Base-by-base conservation (phyloP, 2,888 invertebrate genomes). In the Stegophylla sp. region DNA sequence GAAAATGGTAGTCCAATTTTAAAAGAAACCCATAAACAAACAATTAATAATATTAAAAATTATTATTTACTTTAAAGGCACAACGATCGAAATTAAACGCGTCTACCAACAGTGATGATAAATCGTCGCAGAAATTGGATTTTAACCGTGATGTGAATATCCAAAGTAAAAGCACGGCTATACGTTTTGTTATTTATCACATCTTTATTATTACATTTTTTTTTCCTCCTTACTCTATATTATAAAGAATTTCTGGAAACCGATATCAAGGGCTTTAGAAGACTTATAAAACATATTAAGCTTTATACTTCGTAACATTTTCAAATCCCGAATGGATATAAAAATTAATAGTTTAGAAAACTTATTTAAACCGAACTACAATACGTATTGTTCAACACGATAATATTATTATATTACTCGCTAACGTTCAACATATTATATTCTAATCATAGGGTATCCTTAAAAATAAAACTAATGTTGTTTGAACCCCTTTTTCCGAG, bases 11-110 rank as follows among this genome's bases (percentile, higher is more conserved):
- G 41, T 12, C 23, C 64, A 23, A 75, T 64, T 51, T 17, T 26
- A 59, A 73, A 56, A 59, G 23, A 63, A 23, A 45, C 12, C 23
- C n/a, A 53, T 2, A 5, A 0, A n/a, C 7, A 15, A 20, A 7
- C 20, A 51, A 64, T 64, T 64, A 75, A 75, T 72, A 72, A 43
- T 48, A 63, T 74, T 64, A 64, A 51, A 64, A 26, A 64, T 51
- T 51, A 34, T 48, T 15, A 28, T 63, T 26, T 63, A 48, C 20
- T 63, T 48, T 73, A 13, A 45, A 26, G 26, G 3, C 2, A 59
- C 13, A 23, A 45, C 13, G 41, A 45, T 43, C 45, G 15, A 59
- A n/a, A 26, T 1, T 74, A 17, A 1, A 28, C 28, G 13, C 9
- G 23, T 28, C 3, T 9, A 34, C 34, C 3, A 48, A 63, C 26